Base-by-base conservation (phyloP, 2,888 invertebrate genomes). In the Acanthacorydalis orientalis region DNA sequence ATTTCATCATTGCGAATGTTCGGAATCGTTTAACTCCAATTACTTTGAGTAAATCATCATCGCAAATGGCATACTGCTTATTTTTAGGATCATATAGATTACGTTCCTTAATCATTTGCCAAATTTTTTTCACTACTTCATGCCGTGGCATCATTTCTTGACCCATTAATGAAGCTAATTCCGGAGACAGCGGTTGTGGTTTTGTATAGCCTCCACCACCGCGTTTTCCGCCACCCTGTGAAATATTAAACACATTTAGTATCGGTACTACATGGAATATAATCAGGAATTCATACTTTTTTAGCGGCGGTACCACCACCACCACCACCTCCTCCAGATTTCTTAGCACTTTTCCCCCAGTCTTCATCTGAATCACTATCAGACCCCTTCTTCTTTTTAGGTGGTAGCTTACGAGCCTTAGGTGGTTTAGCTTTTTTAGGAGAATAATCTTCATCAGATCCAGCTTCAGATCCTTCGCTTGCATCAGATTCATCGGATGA, bases 1-100 rank as follows among this genome's bases (percentile, higher is more conserved):
- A 88, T 65, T 95, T 95, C 84, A 95, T 87, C 95, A 95, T 95
- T 52, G 91, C 93, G 59, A 95, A 95, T 48, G 89, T 89, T 57
- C 88, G 82, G 75, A 96, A 91, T 58, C 91, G 80, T 63, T 91
- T 91, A 2, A 83, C 82, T 37, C 92, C 91, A 63, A 95, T 87
- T 37, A 95, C 84, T 66, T 86, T 88, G 64, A 81, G 70, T 38
- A 95, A 69, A 46, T 91, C 85, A 47, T 87, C 89, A 62, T 95
- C 92, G 67, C 93, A 93, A 57, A 93, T 85, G 54, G 93, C 92
- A 60, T 79, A 95, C 67, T 92, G 92, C 67, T 88, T 91, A 66
- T 95, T 93, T 60, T 86, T 90, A 9, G 92, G 93, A 63, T 95
- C 95, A 58, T 84, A 87, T 12, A 92, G 73, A 59, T 91, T 82